phyloP scores from a whole-genome alignment of 2,797 vertebrate species.

The Ctenopoma multispine region DNA sequence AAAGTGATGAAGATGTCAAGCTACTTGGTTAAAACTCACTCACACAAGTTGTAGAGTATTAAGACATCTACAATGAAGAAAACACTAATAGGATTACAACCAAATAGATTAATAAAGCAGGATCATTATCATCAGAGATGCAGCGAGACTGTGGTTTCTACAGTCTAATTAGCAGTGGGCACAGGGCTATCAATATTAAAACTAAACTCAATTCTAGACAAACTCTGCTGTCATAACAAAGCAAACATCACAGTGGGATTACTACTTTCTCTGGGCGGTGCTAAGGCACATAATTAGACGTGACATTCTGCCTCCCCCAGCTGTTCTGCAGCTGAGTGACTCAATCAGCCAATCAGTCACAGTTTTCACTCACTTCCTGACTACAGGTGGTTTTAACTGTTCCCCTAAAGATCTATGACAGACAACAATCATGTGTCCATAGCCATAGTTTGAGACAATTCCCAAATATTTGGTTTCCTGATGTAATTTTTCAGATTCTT shows the following conservation, averaged over 20 bases:
- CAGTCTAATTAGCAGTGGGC: slow-evolving; percentile 55
- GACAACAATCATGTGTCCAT: neutral
- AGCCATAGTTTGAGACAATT: slow-evolving; percentile 5
- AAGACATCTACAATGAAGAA: slow-evolving; percentile 22
- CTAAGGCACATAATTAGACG: slow-evolving; percentile 69
- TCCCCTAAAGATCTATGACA: slow-evolving; percentile 6
- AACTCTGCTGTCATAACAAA: slow-evolving; percentile 70
- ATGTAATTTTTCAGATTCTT: neutral
- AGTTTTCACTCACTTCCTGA: slow-evolving; percentile 38
- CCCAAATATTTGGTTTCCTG: neutral
- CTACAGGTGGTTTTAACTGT: slow-evolving; percentile 44
- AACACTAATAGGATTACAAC: slow-evolving; percentile 13
- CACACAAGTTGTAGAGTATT: slow-evolving; percentile 4
- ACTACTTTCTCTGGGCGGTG: slow-evolving; percentile 53
- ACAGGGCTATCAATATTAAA: slow-evolving; percentile 44
- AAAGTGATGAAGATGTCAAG: neutral
- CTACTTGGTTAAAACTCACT: neutral
- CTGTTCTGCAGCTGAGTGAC: slow-evolving; percentile 56
- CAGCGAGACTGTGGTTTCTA: slow-evolving; percentile 27
- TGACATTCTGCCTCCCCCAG: slow-evolving; percentile 68
- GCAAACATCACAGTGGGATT: slow-evolving; percentile 69
- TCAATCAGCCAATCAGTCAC: slow-evolving; percentile 71
- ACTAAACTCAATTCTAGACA: slow-evolving; percentile 51
- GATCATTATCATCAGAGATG: slow-evolving; percentile 18
- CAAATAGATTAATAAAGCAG: slow-evolving; percentile 20